These are phyloP conservation scores for Beris morrisii DNA, from an alignment of 2,888 invertebrate species.

Conservation along the genomic window DNA sequence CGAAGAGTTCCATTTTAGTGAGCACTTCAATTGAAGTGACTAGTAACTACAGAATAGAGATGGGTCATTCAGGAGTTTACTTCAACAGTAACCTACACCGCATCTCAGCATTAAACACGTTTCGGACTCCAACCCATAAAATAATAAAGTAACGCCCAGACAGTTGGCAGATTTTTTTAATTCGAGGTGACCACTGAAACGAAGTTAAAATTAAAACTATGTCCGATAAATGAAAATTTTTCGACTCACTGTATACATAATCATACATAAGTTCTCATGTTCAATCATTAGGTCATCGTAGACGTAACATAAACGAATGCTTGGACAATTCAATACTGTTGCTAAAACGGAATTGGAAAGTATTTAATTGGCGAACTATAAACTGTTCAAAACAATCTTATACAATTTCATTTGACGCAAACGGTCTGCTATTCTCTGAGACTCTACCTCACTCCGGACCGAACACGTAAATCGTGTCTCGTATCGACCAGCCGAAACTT, in stretches of 20 bases:
- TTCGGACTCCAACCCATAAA: no score
- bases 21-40: no score
- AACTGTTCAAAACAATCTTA: constrained; percentile 46
- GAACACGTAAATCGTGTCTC: constrained; percentile 76
- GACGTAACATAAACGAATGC: constrained; percentile 70
- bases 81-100: no score
- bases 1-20: no score
- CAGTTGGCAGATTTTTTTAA: constrained; percentile 72
- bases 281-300: constrained; percentile 78
- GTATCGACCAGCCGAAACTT: constrained; percentile 64
- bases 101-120: no score
- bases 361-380: no score
- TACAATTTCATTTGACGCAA: constrained; percentile 64
- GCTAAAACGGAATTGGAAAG: constrained; percentile 48
- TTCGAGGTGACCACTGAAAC: constrained; percentile 69
- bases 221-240: not conserved
- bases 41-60: no score
- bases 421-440: constrained; percentile 58
- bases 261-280: constrained; percentile 71
- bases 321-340: constrained; percentile 61
- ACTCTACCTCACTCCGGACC: constrained; percentile 59
- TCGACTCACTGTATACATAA: constrained; percentile 61
- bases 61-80: no score
- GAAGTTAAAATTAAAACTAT: not conserved
- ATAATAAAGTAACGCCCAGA: no score